Evolutionary conservation across 1,140 invertebrate species (phyloP), one percentile per base, ranked within the genome.

Genomic region (Drosophila bocki): DNA sequence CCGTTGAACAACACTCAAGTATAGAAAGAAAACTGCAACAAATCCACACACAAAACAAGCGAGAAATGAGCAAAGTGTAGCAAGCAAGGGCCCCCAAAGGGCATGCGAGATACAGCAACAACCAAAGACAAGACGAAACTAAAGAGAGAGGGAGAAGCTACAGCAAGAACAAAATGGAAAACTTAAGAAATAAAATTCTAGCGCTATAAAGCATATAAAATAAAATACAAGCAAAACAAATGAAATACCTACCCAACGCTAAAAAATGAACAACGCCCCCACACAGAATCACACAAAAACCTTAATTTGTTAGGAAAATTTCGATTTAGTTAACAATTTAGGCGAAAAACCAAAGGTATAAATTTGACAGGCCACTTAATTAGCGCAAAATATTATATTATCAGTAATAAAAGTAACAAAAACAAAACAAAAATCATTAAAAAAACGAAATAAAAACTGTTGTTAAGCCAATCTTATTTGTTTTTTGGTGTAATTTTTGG

Each of bases 81-180:
- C 78, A 91, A 71, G 72, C 80, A 70, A 83, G 2, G 71, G 53
- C 53, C 53, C 15, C 65, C 56, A 53, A 5, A 15, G 22, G 35
- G 64, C 75, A 72, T 80, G 80, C 63, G 56, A 88, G 79, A 87
- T 91, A 91, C 82, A 91, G 86, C 87, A 82, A 83, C 78, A 91
- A 91, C 87, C 88, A 91, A 85, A 91, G 80, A 88, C 61, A 83
- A 70, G 56, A 53, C 45, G 37, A 81, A 69, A 72, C 67, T 63
- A 67, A 87, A 48, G 26, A 60, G 9, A 12, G 29, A n/a, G 13
- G 37, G 3, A 22, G 35, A 39, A 77, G 70, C 60, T 84, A 77
- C 79, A 80, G 85, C 68, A 80, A 71, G 41, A 78, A 64, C 54
- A 80, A 85, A 77, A 83, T 41, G 22, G 65, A 77, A 74, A 69